A percentile compares a stretch with the other conserved stretches of the same genome.
phyloP scores from a whole-genome alignment of 2,888 invertebrate genomes.

The Ephialtes manifestator region DNA sequence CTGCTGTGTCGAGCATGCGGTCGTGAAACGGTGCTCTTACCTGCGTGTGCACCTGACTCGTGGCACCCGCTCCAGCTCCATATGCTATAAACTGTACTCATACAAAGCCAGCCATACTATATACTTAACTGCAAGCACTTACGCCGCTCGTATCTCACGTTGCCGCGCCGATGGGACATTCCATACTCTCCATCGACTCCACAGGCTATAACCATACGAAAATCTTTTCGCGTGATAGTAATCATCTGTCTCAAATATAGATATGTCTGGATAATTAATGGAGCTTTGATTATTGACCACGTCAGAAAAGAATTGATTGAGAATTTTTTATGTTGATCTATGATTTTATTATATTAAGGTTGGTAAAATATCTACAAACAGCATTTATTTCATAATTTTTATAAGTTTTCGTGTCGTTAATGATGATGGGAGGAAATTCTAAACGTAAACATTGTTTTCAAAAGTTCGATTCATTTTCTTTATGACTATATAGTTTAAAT shows the following conservation, averaged over 20 bases:
- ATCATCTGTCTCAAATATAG: background rate
- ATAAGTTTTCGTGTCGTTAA: too few relatives aligned
- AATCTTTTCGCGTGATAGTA: background rate
- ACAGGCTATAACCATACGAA: slow-evolving; percentile 1
- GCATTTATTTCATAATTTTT: too few relatives aligned
- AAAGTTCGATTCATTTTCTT: too few relatives aligned
- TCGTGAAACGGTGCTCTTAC: slow-evolving; percentile 67
- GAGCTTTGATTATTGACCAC: background rate
- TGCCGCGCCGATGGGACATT: slow-evolving; percentile 51
- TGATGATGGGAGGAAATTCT: too few relatives aligned
- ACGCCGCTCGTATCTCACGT: slow-evolving; percentile 50
- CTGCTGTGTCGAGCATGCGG: slow-evolving; percentile 57
- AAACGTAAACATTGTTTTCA: too few relatives aligned
- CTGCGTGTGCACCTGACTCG: slow-evolving; percentile 66
- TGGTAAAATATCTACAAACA: too few relatives aligned
- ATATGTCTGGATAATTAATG: background rate
- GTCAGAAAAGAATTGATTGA: background rate
- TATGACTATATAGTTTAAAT: too few relatives aligned
- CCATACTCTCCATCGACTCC: slow-evolving; percentile 16
- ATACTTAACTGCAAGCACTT: slow-evolving; percentile 24
- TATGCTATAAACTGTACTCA: background rate
- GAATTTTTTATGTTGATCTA: background rate
- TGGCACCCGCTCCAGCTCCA: slow-evolving; percentile 54
- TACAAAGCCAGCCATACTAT: background rate
- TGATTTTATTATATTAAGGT: too few relatives aligned